Conservation (phyloP, 2,797 vertebrate species). For the Poliocrania exsul region DNA sequence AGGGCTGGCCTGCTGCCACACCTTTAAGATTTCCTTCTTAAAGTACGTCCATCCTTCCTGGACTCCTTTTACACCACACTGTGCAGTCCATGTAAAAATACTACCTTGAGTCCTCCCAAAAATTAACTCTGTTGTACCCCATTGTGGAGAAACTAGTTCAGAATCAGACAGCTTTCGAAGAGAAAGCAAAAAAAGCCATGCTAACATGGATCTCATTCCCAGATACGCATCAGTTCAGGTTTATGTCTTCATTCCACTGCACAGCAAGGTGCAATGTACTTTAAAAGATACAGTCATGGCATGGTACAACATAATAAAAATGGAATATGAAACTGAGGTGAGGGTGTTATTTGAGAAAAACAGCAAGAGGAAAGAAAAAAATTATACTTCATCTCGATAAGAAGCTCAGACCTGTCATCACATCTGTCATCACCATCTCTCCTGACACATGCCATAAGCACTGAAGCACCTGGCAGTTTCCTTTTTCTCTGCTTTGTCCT, state of each 20-base stretch:
- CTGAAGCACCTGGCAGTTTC: background rate
- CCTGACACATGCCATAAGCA: background rate
- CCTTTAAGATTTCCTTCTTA: background rate
- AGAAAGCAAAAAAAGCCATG: background rate
- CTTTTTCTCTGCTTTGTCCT: background rate
- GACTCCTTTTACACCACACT: background rate
- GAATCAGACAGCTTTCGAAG: background rate
- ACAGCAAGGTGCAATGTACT: background rate
- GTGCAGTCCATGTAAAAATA: background rate
- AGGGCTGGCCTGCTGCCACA: background rate
- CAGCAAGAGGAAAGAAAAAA: background rate
- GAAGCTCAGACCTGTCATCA: background rate
- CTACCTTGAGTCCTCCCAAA: accelerated
- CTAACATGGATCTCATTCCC: background rate
- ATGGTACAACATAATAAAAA: background rate
- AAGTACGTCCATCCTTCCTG: background rate
- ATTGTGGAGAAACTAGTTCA: background rate
- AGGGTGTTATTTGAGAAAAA: background rate
- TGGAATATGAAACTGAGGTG: background rate
- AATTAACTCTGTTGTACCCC: background rate
- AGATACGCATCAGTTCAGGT: background rate
- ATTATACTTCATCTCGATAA: background rate
- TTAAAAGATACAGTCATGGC: background rate
- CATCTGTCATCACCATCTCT: background rate
- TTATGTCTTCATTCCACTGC: background rate